Evolutionary conservation across 1,140 invertebrate genomes (phyloP), one percentile per base, ranked within the genome.

Genomic region (Mamestra configurata): DNA sequence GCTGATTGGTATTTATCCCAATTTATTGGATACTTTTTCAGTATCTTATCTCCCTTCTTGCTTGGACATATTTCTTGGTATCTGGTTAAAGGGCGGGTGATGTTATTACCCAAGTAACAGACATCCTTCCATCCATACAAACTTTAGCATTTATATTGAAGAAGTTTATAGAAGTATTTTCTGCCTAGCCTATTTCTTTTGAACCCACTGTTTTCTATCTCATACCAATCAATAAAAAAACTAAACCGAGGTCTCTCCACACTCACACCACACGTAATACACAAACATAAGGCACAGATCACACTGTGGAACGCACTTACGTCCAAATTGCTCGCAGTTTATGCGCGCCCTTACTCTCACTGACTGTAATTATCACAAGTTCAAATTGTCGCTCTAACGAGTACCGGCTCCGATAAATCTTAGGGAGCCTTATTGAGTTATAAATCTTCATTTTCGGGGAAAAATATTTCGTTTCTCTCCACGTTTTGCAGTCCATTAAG

Each of bases 291-390:
- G 86, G 68, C 73, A 75, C 79, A 76, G 85, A 83, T 89, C 85
- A 86, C 87, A 83, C 78, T 80, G 82, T 57, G 86, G 82, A 90
- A 91, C 90, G 85, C 85, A 86, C 84, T 89, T 83, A 84, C 79
- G 55, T 70, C 81, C 49, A 79, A 89, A 90, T 89, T 85, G 84
- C 84, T 82, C 55, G 18, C 79, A 79, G 70, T 81, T 82, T 80
- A 82, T 80, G 40, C 64, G 18, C 81, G 59, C 71, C 79, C 73
- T 79, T 77, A 77, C 77, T 75, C 79, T 43, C 72, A 27, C 72
- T 61, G 53, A 7, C 27, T 27, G 75, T 77, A 77, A 77, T 77
- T 77, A 77, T 66, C 75, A 46, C 43, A 27, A 64, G 13, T 53
- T 35, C 43, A 51, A 43, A 40, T 31, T 64, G 57, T 64, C 75